These are phyloP conservation scores for Agrochola circellaris DNA, from an alignment of 2,888 invertebrate genomes.

Conservation along the genomic window DNA sequence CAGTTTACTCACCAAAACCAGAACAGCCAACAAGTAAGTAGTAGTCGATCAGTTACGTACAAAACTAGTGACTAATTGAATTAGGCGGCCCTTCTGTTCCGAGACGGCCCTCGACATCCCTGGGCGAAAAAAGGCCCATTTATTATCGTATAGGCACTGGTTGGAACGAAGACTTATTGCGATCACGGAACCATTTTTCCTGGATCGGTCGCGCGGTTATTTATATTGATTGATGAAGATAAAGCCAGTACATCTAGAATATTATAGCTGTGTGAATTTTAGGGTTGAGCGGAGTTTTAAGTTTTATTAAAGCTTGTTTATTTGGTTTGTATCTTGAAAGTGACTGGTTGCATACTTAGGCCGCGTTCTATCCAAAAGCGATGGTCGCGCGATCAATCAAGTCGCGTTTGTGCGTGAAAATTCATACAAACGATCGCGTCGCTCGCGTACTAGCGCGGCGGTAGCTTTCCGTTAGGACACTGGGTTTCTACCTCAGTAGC, in stretches of 20 bases:
- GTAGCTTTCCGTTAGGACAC: neutral
- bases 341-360: neutral
- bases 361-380: neutral
- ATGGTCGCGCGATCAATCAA: neutral
- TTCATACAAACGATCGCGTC: neutral
- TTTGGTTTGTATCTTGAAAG: neutral
- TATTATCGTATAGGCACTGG: slow-evolving; percentile 64
- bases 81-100: slow-evolving; percentile 67
- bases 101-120: slow-evolving; percentile 54
- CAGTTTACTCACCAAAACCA: slow-evolving; percentile 36
- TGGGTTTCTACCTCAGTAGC: neutral
- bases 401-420: neutral
- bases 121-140: slow-evolving; percentile 62
- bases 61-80: slow-evolving; percentile 76
- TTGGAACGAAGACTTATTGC: slow-evolving; percentile 64
- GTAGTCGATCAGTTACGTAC: slow-evolving; percentile 67
- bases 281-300: slow-evolving; percentile 20
- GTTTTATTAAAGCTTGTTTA: neutral
- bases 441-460: neutral
- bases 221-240: slow-evolving; percentile 62
- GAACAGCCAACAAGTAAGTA: slow-evolving; percentile 62
- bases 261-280: slow-evolving; percentile 5
- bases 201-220: slow-evolving; percentile 54
- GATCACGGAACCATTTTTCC: slow-evolving; percentile 59
- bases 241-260: slow-evolving; percentile 11